Percentiles rank a stretch among this genome's conserved stretches.
phyloP scores from a whole-genome alignment of 2,113 vertebrate genomes.

The Chloropsis hardwickii region DNA sequence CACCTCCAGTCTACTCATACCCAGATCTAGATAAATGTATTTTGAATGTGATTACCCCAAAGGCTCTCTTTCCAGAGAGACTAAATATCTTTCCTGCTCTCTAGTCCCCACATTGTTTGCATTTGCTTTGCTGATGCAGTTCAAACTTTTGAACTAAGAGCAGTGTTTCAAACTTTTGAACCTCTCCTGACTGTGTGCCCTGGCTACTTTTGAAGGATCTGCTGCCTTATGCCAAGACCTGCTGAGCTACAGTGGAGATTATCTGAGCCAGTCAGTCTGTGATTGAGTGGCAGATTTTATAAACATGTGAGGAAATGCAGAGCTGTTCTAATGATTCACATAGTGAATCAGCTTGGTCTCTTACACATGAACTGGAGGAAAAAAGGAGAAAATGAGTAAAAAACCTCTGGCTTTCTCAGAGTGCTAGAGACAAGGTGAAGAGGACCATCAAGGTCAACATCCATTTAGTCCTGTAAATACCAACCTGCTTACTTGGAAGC shows the following conservation, averaged over 20 bases:
- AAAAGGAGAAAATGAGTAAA: background rate
- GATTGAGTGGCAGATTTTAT: background rate
- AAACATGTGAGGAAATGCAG: background rate
- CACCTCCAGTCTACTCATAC: background rate
- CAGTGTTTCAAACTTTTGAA: background rate
- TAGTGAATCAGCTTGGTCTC: background rate
- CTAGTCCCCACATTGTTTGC: background rate
- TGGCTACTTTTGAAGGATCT: background rate
- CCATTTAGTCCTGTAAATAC: background rate
- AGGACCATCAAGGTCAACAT: background rate
- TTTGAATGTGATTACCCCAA: background rate
- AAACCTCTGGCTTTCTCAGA: background rate
- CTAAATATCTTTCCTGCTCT: background rate
- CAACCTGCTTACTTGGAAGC: background rate
- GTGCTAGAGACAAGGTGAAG: background rate
- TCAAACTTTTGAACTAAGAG: background rate
- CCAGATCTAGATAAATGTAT: background rate
- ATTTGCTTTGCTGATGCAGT: background rate
- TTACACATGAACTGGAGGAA: background rate
- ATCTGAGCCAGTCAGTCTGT: background rate
- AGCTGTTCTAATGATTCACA: background rate
- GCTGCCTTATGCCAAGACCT: rapidly evolving
- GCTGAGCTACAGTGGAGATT: background rate
- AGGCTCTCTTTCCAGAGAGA: background rate
- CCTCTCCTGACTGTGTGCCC: background rate